phyloP scores from a whole-genome alignment of 2,113 vertebrate genomes.

The Danio rerio region GRCz12tu NC_133191.1:43172501-43173000 shows the following conservation, averaged over 20 bases:
- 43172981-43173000: conserved; percentile 28
- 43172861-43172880: conserved; percentile 59
- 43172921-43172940: conserved; percentile 50
- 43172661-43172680: conserved; percentile 70
- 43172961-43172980: conserved; percentile 35
- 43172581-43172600: conserved; percentile 75
- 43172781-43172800: conserved; percentile 60
- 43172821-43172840: conserved; percentile 68
- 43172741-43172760: conserved; percentile 61
- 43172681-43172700: conserved; percentile 73
- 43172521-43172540: conserved; percentile 63
- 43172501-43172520: conserved; percentile 61
- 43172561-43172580: conserved; percentile 66
- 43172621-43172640: conserved; percentile 69
- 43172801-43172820: conserved; percentile 78
- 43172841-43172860: conserved; percentile 58
- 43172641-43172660: conserved; percentile 74
- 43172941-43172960: conserved; percentile 26
- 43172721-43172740: conserved; percentile 62
- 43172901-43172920: conserved; percentile 59
- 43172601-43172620: conserved; percentile 77
- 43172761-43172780: conserved; percentile 50
- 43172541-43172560: conserved; percentile 75
- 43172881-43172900: conserved; percentile 57
- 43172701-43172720: conserved; percentile 69